Evolutionary conservation across 2,797 vertebrate species (phyloP), one percentile per base, ranked within the genome.

Genomic region (Pangasius mekongensis): DNA sequence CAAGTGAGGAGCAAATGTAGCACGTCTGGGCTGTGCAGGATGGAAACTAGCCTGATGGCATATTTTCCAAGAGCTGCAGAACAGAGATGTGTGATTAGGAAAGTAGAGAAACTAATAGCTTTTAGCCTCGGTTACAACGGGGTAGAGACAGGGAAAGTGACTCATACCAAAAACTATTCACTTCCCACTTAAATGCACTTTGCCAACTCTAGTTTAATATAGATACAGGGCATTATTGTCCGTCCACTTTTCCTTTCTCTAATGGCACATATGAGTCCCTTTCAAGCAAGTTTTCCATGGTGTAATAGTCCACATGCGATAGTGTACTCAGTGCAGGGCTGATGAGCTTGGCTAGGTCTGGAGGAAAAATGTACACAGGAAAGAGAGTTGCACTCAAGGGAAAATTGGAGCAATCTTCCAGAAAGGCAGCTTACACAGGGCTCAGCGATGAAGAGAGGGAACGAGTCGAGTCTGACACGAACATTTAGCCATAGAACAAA

Each of bases 21-120:
- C 87, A 90, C 91, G 88, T 87, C 87, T 80, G 92, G 86, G 83
- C 89, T 60, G 91, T 91, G 90, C 90, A 60, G 82, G 20, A 92
- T 94, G 95, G 94, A 96, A 95, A 95, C 91, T 91, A 91, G 91
- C 93, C 88, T 86, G 91, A 92, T 94, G 91, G 88, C 93, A 95
- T 95, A 95, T 95, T 95, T 96, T 96, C 95, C 95, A 92, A 54
- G 83, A 89, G 91, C 91, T 92, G 89, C 89, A 43, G 90, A 18
- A 10, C 71, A 91, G 86, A 92, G 90, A 90, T 94, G 92, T 92
- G 93, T 94, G 94, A 95, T 93, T 91, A 71, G 91, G 89, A 93
- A 93, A 92, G 90, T 90, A 89, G 81, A 30, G 82, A 27, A 85
- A 92, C 49, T 86, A 86, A 85, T 80, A 71, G 89, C 54, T 30